phyloP scores from a whole-genome alignment of 2,113 vertebrate species.

The Dipodomys merriami region DNA sequence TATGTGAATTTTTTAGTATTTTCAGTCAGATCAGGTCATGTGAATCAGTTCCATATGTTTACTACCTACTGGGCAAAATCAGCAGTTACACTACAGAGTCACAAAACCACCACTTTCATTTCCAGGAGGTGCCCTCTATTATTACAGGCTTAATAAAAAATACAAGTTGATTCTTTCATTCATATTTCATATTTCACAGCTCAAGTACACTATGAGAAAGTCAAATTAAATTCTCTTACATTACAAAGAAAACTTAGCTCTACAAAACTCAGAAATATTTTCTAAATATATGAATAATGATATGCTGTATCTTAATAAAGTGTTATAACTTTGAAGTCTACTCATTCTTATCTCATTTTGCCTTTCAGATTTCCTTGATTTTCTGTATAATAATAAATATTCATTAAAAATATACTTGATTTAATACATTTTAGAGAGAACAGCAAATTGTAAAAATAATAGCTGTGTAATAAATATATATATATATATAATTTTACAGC shows the following conservation, averaged over 20 bases:
- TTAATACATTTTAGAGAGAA: neutral
- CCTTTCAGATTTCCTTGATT: neutral
- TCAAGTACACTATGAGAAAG: neutral
- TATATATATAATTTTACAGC: neutral
- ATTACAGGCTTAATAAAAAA: constrained; percentile 51
- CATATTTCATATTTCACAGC: constrained; percentile 15
- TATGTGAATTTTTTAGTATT: constrained; percentile 29
- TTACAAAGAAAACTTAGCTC: neutral
- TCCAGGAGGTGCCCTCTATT: constrained; percentile 52
- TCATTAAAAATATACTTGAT: neutral
- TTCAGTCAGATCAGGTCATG: constrained; percentile 6
- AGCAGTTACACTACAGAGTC: constrained; percentile 31
- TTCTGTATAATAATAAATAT: neutral
- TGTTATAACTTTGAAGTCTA: neutral
- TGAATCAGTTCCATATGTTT: constrained; percentile 56
- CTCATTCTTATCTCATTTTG: neutral
- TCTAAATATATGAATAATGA: neutral
- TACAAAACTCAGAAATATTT: neutral
- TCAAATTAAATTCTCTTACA: constrained; percentile 15
- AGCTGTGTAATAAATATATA: neutral
- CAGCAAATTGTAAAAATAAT: neutral
- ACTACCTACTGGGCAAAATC: constrained; percentile 67
- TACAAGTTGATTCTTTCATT: neutral
- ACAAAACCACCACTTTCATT: constrained; percentile 59
- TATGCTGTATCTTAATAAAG: neutral